Base-by-base conservation (phyloP, 2,888 invertebrate genomes). In the Seladonia tumulorum region DNA sequence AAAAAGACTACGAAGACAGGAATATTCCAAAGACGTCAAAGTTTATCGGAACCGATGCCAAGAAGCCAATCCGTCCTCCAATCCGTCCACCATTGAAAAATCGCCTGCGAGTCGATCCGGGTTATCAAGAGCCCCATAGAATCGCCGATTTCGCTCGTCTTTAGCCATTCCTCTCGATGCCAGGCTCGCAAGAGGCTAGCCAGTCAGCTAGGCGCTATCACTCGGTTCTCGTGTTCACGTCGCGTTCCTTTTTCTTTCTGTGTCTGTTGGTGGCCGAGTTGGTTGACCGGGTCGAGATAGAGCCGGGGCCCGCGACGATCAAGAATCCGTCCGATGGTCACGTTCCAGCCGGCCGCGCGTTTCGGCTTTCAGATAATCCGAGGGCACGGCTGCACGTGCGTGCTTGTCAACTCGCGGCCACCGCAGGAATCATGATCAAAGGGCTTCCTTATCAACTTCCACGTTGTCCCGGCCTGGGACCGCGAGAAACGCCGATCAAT, bases 211-310 rank as follows among this genome's bases (percentile, higher is more conserved):
- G 87, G 87, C 87, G 90, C 90, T 92, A 91, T 91, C 91, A 86
- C 85, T 86, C 81, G 85, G 90, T 93, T 85, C 92, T 94, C 92
- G 90, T 88, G 90, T 93, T 93, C 92, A 92, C 89, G 88, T 83
- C 75, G 71, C 74, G 72, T 53, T 47, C 72, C 70, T 83, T 76
- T 79, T 72, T 66, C 71, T 60, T 73, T 79, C 79, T 81, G 79
- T 76, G 25, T 66, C 70, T 77, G 63, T 47, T 60, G 49, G 42
- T 84, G 89, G 83, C 85, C 85, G 92, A 93, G 93, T 94, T 93
- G 93, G 92, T 93, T 94, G 94, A 94, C 93, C 94, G 93, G 66
- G 89, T 90, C 82, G 86, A 91, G 91, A 92, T 92, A 92, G 90
- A 92, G 86, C 75, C 66, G 82, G 75, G 18, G 68, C 68, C 82